Evolutionary conservation across 2,113 vertebrate genomes (phyloP).

Genomic region (Zosterops pallidus): DNA sequence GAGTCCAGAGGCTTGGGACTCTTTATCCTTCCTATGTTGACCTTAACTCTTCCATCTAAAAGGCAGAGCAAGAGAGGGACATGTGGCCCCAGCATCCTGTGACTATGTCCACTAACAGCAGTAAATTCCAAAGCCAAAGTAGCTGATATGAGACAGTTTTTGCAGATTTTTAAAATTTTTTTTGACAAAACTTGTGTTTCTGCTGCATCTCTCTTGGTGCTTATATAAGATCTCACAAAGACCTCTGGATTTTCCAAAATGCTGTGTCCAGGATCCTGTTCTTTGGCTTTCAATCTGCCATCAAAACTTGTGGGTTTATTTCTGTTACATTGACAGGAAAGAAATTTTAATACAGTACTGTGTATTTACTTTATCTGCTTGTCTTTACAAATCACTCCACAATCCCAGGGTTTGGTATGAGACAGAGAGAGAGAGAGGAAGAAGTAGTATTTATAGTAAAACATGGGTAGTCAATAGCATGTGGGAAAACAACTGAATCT

Average conservation of each 20-base stretch:
- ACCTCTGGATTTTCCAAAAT: neutral
- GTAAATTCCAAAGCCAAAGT: neutral
- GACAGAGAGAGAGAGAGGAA: neutral
- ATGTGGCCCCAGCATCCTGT: accelerated
- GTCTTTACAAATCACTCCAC: constrained; percentile 67
- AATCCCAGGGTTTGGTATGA: constrained; percentile 23
- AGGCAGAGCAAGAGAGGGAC: neutral
- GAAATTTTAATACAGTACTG: constrained; percentile 35
- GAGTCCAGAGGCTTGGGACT: neutral
- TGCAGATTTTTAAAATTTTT: neutral
- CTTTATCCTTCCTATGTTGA: neutral
- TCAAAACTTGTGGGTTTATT: neutral
- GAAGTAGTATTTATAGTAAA: constrained; percentile 64
- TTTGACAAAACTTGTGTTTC: neutral
- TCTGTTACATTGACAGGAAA: neutral
- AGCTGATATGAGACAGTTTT: neutral
- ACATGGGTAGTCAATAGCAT: constrained; percentile 68
- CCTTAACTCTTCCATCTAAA: neutral
- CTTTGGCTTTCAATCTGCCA: neutral
- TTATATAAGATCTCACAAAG: neutral
- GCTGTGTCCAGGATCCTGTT: neutral
- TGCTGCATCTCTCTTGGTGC: neutral
- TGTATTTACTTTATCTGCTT: constrained; percentile 51
- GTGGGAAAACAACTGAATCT: constrained; percentile 74
- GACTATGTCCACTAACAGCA: neutral